Base-by-base conservation (phyloP, 2,888 invertebrate species). In the Drymonia ruficornis region DNA sequence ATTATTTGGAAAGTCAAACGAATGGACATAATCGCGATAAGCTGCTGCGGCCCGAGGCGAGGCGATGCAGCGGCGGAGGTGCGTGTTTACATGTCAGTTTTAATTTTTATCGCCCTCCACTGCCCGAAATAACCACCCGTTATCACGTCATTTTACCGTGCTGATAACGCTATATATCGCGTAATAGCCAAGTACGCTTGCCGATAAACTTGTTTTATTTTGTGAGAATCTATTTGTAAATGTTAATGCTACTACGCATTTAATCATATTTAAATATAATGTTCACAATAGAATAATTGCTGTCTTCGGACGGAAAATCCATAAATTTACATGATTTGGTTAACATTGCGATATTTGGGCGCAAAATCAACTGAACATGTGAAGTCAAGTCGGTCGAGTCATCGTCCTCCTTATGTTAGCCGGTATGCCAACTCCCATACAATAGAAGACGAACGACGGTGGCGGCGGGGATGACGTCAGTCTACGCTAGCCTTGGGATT, bases 401-500 rank as follows among this genome's bases (percentile, higher is more conserved):
- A 87, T 88, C 80, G 84, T 78, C 81, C 81, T 83, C 78, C 74
- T 86, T 84, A 85, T 80, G 78, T 83, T 83, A 84, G 80, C 6
- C 73, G 67, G 79, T 75, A 84, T 82, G 86, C 83, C 88, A 85
- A 87, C 84, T 87, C 83, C 74, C 80, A 86, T 84, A 88, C 84
- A 89, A 87, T 87, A 81, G 84, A 70, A 80, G 81, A 84, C 79
- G 71, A 72, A 63, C 70, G 64, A 60, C 72, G 78, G 78, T 77
- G 81, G 74, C 77, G 80, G 76, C 71, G 78, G 69, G 78, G 76
- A 64, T 90, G 90, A 91, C 90, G 91, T 91, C 90, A 91, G 78
- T 81, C 76, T 76, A 78, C 78, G 80, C 83, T 82, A 89, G 88
- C 90, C 89, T 89, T 88, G 87, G 80, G 81, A 89, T 87, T 84